Percentiles rank a stretch among this genome's conserved stretches.
phyloP scores from a whole-genome alignment of 2,113 vertebrate genomes.

The Lanius collurio region DNA sequence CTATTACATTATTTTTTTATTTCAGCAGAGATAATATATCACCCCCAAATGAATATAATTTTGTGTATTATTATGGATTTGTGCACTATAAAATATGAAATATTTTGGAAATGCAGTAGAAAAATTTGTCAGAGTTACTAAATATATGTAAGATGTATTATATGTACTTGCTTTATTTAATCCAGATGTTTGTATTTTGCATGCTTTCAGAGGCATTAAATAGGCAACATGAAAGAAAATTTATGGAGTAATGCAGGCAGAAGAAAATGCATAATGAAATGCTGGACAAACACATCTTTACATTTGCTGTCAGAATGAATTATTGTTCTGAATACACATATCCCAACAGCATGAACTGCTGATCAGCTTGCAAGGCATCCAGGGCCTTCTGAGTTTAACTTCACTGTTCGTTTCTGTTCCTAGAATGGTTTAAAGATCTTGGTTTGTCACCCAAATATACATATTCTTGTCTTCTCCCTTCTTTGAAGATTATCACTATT shows the following conservation, averaged over 20 bases:
- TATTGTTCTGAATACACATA: neutral
- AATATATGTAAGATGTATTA: neutral
- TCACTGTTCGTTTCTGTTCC: neutral
- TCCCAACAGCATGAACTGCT: neutral
- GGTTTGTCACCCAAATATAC: neutral
- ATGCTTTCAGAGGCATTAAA: conserved; percentile 22
- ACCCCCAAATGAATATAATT: neutral
- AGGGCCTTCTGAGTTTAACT: neutral
- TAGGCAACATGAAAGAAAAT: conserved; percentile 50
- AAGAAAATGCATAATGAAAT: conserved; percentile 10
- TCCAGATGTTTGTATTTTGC: conserved; percentile 53
- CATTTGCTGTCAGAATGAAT: conserved; percentile 49
- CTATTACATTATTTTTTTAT: neutral
- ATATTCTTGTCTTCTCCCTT: neutral
- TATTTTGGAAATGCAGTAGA: neutral
- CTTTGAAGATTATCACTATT: neutral
- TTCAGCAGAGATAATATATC: neutral
- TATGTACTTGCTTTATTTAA: conserved; percentile 29
- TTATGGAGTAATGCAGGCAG: conserved; percentile 10
- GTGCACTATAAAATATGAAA: neutral
- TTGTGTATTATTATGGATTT: neutral
- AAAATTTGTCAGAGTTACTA: conserved; percentile 14
- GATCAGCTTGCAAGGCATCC: neutral
- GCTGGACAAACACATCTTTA: conserved; percentile 42
- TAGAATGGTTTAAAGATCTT: neutral